Base-by-base conservation (phyloP, 1,140 invertebrate species). In the Pteromalus puparum region DNA sequence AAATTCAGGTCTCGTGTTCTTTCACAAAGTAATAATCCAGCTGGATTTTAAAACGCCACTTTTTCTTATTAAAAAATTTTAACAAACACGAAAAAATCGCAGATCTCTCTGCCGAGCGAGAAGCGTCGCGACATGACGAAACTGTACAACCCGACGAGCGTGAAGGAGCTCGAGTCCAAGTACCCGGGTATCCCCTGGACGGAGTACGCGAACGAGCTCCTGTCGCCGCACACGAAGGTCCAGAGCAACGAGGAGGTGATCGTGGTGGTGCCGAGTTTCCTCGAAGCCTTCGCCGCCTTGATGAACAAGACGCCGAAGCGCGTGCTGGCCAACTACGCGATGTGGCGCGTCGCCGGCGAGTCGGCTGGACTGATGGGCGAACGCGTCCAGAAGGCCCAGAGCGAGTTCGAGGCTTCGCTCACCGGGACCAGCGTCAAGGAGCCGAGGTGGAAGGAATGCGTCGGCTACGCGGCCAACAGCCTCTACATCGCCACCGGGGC, bases 71-170 rank as follows among this genome's bases (percentile, higher is more conserved):
- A n/a, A n/a, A n/a, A n/a, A n/a, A n/a, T n/a, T n/a, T n/a, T n/a
- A 26, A 34, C 42, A 82, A 9, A 15, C 21, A n/a, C 10, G 13
- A 26, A n/a, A 28, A 72, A 9, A 13, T 12, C 70, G 0, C 87
- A 98, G 97, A 97, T 97, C 86, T 98, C 97, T 1, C 92, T 97
- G 87, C 97, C 98, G 4, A 94, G 95, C 84, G 98, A 99, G 91
- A 97, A 99, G 91, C 95, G 98, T 81, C 94, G 98, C 85, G 98
- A 99, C 91, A 97, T 97, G 12, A 96, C 97, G 7, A 96, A 96
- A 84, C 93, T 98, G 1, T 99, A 98, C 92, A 98, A 99, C 90
- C 96, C 97, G 18, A 97, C 98, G 95, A 97, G 95, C 0, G 93
- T 98, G 15, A 91, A 91, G 5, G 95, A 98, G 84, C 90, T 99